Evolutionary conservation across 2,113 vertebrate species (phyloP).

Genomic region (Talpa occidentalis): DNA sequence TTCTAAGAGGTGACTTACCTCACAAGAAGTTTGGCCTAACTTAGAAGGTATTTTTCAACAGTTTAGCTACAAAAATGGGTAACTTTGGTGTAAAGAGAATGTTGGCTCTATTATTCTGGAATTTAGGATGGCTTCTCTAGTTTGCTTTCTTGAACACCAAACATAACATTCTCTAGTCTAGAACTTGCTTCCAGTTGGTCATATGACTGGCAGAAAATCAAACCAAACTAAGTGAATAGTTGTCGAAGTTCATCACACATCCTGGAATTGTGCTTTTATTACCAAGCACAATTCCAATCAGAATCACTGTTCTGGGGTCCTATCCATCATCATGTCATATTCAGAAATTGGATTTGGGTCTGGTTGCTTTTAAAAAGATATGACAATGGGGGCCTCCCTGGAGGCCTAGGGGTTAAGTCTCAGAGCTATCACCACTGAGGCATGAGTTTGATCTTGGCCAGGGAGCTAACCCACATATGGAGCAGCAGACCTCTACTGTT

Average conservation of each 20-base stretch:
- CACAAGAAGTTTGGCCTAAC: neutral
- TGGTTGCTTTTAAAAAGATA: constrained; percentile 19
- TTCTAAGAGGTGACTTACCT: neutral
- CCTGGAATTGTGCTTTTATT: neutral
- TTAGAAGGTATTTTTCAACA: neutral
- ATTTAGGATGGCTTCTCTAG: neutral
- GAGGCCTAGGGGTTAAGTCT: too few relatives aligned
- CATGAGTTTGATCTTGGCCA: too few relatives aligned
- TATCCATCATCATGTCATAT: neutral
- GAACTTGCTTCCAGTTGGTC: neutral
- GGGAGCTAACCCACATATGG: too few relatives aligned
- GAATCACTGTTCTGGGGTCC: neutral
- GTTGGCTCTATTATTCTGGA: constrained; percentile 46
- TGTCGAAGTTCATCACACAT: constrained; percentile 22
- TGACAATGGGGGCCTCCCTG: neutral
- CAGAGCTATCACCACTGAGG: too few relatives aligned
- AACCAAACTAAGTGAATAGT: constrained; percentile 22
- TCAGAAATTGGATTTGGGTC: neutral
- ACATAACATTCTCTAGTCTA: constrained; percentile 50
- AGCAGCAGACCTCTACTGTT: too few relatives aligned
- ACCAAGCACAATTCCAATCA: neutral
- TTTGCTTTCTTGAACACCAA: constrained; percentile 46
- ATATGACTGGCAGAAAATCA: constrained; percentile 51
- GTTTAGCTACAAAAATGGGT: neutral
- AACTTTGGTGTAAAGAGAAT: neutral